Percentiles rank a stretch among this genome's conserved stretches.
phyloP scores from a whole-genome alignment of 2,797 vertebrate genomes.

The Scyliorhinus canicula region DNA sequence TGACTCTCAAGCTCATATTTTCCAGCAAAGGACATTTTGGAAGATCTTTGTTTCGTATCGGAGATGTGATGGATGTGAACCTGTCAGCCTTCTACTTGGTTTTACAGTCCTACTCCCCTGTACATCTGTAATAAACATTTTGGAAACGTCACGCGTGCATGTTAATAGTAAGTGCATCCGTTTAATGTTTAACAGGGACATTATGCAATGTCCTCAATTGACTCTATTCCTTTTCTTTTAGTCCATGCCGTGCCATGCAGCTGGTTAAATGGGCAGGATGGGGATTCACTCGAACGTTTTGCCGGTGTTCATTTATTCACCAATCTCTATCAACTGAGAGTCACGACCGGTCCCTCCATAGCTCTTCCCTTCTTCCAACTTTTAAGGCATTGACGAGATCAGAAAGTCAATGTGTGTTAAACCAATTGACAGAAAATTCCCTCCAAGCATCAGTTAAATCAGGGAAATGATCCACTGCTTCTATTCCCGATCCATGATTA shows the following conservation, averaged over 20 bases:
- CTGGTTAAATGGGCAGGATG: neutral
- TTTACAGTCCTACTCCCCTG: neutral
- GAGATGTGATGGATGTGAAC: neutral
- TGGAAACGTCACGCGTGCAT: neutral
- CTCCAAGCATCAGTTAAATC: neutral
- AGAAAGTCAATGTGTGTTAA: neutral
- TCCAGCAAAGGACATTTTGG: neutral
- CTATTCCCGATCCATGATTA: neutral
- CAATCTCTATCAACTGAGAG: neutral
- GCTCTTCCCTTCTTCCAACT: neutral
- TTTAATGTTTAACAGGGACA: neutral
- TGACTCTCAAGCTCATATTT: slow-evolving; percentile 10
- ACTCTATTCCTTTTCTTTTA: neutral
- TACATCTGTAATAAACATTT: neutral
- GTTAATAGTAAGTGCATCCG: neutral
- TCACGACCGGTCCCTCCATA: no score
- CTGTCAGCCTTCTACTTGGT: neutral
- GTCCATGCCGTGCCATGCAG: neutral
- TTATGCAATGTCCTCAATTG: neutral
- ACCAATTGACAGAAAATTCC: neutral
- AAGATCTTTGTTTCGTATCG: neutral
- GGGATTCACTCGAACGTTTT: neutral
- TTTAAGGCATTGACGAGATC: neutral
- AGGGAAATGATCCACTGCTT: neutral
- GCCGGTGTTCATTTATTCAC: neutral